Percentiles rank a stretch among this genome's conserved stretches.
phyloP scores from a whole-genome alignment of 2,888 invertebrate genomes.

The Limnephilus rhombicus region DNA sequence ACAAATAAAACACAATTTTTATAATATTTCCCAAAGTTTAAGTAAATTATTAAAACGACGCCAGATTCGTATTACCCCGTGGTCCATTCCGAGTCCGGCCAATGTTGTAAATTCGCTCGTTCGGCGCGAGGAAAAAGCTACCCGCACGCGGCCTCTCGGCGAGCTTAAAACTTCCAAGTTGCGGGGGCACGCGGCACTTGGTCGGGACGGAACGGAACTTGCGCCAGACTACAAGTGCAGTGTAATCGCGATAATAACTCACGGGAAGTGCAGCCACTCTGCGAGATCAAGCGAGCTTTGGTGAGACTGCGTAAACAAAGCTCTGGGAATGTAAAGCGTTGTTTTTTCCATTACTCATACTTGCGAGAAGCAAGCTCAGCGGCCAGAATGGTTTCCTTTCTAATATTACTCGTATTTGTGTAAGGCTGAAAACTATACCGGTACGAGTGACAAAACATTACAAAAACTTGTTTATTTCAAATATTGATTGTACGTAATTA shows the following conservation, averaged over 20 bases:
- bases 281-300: not conserved
- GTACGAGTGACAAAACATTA: not conserved
- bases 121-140: not conserved
- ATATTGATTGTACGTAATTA: not conserved
- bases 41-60: not conserved
- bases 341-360: not conserved
- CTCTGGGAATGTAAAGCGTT: not conserved
- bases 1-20: not conserved
- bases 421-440: not conserved
- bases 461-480: not conserved
- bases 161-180: not conserved
- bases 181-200: not conserved
- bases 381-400: not conserved
- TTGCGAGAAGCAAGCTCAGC: not conserved
- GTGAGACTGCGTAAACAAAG: constrained; percentile 8
- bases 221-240: constrained; percentile 23
- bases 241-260: constrained; percentile 32
- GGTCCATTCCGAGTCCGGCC: not conserved
- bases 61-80: not conserved
- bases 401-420: not conserved
- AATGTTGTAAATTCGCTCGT: not conserved
- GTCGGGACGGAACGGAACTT: not conserved
- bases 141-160: not conserved
- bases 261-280: not conserved
- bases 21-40: not conserved